phyloP scores from a whole-genome alignment of 1,140 invertebrate species.

The Drosophila subobscura region DNA sequence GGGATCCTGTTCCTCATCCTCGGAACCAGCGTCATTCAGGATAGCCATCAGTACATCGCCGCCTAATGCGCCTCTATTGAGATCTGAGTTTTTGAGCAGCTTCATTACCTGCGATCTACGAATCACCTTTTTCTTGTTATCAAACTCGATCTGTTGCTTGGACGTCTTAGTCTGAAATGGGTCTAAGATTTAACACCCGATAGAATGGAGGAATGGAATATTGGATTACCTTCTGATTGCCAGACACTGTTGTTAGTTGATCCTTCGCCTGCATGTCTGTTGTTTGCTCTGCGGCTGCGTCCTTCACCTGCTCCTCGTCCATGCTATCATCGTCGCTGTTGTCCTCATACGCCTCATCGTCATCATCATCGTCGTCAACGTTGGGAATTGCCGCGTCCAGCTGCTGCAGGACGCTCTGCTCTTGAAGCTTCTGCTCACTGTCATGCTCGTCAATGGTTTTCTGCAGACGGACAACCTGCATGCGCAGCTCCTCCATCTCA shows the following conservation, averaged over 20 bases:
- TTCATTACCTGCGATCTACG: conserved; percentile 71
- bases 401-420: conserved; percentile 67
- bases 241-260: conserved; percentile 7
- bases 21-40: conserved; percentile 63
- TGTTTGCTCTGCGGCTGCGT: conserved; percentile 4
- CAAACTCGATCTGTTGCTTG: conserved; percentile 32
- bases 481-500: conserved; percentile 83
- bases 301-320: conserved; percentile 13
- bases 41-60: conserved; percentile 77
- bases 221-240: conserved; percentile 35
- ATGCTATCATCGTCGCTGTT: conserved; percentile 22
- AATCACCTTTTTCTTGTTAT: conserved; percentile 56
- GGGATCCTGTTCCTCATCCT: conserved; percentile 41
- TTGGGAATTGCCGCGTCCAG: conserved; percentile 55
- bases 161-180: conserved; percentile 40
- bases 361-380: conserved; percentile 51
- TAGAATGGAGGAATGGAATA: not conserved
- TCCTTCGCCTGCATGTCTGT: not conserved
- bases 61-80: conserved; percentile 67
- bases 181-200: not conserved
- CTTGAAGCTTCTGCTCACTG: conserved; percentile 61
- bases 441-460: conserved; percentile 44
- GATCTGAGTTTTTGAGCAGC: conserved; percentile 78
- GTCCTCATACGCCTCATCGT: conserved; percentile 13
- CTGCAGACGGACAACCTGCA: conserved; percentile 50